These are phyloP conservation scores for Boloria selene DNA, from an alignment of 2,888 invertebrate species.

Conservation along the genomic window DNA sequence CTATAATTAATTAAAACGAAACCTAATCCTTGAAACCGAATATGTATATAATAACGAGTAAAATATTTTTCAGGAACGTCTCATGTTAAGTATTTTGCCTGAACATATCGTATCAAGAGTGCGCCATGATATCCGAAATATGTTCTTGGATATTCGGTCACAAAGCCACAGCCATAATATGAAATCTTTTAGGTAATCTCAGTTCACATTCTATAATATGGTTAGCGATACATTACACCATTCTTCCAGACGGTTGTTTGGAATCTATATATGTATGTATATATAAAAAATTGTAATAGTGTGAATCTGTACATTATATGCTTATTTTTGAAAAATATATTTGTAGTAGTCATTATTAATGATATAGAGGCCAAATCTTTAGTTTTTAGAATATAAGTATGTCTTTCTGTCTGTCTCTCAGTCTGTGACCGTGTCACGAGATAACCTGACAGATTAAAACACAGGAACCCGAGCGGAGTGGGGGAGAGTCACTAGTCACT, in stretches of 20 bases:
- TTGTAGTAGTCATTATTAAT: no score
- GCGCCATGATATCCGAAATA: conserved; percentile 80
- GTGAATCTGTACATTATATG: no score
- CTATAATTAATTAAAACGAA: not conserved
- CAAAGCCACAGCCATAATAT: conserved; percentile 62
- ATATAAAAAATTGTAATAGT: no score
- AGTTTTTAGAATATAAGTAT: no score
- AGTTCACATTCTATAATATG: conserved; percentile 10
- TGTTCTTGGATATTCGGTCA: conserved; percentile 79
- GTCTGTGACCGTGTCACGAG: no score
- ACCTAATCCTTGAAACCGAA: not conserved
- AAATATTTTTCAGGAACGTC: conserved; percentile 84
- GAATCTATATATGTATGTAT: no score
- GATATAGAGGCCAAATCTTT: no score
- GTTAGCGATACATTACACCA: not conserved
- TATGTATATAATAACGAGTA: not conserved
- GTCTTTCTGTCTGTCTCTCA: no score
- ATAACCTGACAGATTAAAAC: no score
- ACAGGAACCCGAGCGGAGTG: no score
- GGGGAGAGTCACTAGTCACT: no score
- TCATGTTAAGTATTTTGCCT: conserved; percentile 93
- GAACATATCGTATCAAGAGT: conserved; percentile 88
- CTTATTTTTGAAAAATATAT: no score
- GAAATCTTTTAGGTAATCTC: conserved; percentile 69
- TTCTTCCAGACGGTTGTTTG: not conserved